These are phyloP conservation scores for Neogale vison DNA, from an alignment of 2,113 vertebrate genomes.

Conservation along the genomic window DNA sequence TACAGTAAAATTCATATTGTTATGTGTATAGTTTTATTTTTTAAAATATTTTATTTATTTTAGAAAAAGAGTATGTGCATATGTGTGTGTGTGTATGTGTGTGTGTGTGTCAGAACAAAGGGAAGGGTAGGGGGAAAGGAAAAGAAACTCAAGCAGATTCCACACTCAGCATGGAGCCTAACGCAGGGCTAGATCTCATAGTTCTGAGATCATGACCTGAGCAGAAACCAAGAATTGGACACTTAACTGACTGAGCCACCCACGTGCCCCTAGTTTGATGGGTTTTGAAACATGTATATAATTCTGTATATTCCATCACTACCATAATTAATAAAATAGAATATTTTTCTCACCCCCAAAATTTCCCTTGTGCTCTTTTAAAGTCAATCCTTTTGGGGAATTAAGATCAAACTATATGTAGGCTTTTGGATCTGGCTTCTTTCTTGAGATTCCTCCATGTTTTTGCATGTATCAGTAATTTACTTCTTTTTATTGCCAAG, in stretches of 20 bases:
- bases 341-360: background rate
- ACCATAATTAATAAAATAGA: background rate
- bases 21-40: background rate
- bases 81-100: too few relatives aligned
- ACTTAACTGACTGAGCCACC: background rate
- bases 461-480: background rate
- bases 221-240: background rate
- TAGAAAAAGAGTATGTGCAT: background rate
- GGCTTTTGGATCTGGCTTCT: background rate
- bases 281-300: background rate
- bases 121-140: background rate
- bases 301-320: background rate
- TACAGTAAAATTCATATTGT: background rate
- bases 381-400: background rate
- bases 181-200: background rate
- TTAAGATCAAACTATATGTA: background rate
- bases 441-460: background rate
- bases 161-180: background rate
- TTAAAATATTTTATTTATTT: background rate
- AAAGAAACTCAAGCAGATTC: background rate
- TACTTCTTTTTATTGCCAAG: background rate
- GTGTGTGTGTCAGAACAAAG: background rate
- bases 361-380: background rate
- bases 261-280: background rate
- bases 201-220: background rate